Evolutionary conservation across 2,888 invertebrate genomes (phyloP), one percentile per base, ranked within the genome.

Genomic region (Mantis religiosa): DNA sequence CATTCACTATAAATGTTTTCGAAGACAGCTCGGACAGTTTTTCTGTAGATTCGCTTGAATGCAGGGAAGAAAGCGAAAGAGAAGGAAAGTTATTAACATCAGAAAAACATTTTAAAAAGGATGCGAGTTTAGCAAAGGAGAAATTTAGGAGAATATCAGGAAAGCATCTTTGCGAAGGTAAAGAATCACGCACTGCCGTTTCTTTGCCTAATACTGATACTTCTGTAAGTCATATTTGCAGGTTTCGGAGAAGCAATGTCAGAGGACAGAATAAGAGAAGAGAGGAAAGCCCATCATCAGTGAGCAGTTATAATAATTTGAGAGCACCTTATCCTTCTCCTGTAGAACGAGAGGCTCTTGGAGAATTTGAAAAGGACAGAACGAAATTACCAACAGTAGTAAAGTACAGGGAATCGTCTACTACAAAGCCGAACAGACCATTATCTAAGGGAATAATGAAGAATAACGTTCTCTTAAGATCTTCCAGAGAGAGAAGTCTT

Each of bases 41-140:
- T 89, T 92, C 92, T 15, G 83, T 91, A 85, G 92, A 92, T 87
- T 92, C 92, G 27, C 89, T 92, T 87, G 92, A 92, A 41, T 90
- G 89, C 54, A 88, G 84, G 30, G 85, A 84, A 87, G 83, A 89
- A 89, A 84, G 84, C 25, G 47, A 71, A 88, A 14, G 28, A 6
- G 20, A 34, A 71, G 85, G 30, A 84, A 85, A 20, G 82, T 88
- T 34, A n/a, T 84, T 85, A 71, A 30, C 81, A 34, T 28, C n/a
- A 84, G 84, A 84, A 71, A 71, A 85, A 88, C 88, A 28, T 71
- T 8, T 30, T 9, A 85, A n/a, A 87, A 27, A 84, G 85, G 88
- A 84, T 84, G 71, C 88, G 30, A 54, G 84, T 84, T 83, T 71
- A 82, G n/a, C 7, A 4, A 30, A 34, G 12, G 34, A 20, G 84